A percentile compares a stretch with the other conserved stretches of the same genome.
Evolutionary conservation across 2,888 invertebrate species (phyloP).

Genomic region (Watsonalla binaria): DNA sequence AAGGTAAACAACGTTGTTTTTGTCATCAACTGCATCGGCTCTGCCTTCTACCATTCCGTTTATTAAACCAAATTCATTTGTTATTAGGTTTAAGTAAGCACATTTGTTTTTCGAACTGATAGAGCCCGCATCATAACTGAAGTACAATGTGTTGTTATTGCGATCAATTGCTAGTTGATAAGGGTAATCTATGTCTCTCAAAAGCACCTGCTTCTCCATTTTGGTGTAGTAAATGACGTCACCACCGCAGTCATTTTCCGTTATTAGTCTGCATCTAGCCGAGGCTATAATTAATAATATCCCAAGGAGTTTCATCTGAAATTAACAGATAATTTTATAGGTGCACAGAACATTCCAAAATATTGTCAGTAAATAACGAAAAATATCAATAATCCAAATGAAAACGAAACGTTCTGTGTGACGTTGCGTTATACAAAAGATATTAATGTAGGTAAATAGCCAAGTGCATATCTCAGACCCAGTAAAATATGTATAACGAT

Average conservation of each 20-base stretch:
- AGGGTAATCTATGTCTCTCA: conserved; percentile 21
- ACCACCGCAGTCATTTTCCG: background rate
- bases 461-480: too few species aligned
- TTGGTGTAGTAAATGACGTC: background rate
- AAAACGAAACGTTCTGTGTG: too few species aligned
- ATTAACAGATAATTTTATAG: background rate
- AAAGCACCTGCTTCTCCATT: conserved; percentile 18
- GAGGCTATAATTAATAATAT: background rate
- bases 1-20: conserved; percentile 30
- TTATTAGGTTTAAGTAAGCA: conserved; percentile 32
- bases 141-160: conserved; percentile 35
- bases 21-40: conserved; percentile 33
- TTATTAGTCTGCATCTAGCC: background rate
- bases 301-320: background rate
- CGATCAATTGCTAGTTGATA: conserved; percentile 41
- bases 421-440: too few species aligned
- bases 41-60: conserved; percentile 31
- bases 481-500: too few species aligned
- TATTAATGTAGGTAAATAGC: too few species aligned
- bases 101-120: conserved; percentile 21
- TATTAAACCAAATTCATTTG: conserved; percentile 25
- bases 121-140: conserved; percentile 24
- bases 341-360: too few species aligned
- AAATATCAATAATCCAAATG: too few species aligned
- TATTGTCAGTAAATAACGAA: too few species aligned